Evolutionary conservation across 2,888 invertebrate genomes (phyloP), one percentile per base, ranked within the genome.

Genomic region (Nephrocerus scutellatus): DNA sequence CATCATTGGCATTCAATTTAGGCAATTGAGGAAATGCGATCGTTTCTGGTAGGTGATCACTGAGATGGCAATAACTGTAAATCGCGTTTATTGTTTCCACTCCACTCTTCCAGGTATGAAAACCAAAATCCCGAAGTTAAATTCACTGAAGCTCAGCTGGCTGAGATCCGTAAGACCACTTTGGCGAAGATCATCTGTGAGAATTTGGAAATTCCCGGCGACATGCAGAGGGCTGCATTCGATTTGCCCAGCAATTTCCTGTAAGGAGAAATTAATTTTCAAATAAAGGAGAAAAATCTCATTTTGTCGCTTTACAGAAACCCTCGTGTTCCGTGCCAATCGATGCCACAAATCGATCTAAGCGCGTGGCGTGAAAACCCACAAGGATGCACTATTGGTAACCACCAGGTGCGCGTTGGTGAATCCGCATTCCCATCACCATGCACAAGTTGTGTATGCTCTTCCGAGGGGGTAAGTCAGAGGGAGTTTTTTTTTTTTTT

Each of bases 1-100:
- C 60, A 85, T 97, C 55, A 90, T 97, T 53, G 95, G 90, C 36
- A 86, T 88, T 35, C 96, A 96, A 70, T 95, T 95, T 71, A 73
- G 87, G 36, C 86, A 88, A 57, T 70, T 89, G 34, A 79, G 90
- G 51, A 88, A 89, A 59, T 96, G 96, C 58, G 97, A 97, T 71
- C 74, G 96, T 52, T 95, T 84, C 72, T 97, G 93, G 90, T 60
- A 37, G 47, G 51, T 44, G 12, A 18, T 26, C 19, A 1, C 3
- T 5, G 18, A 16, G 18, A 35, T 18, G 13, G 8, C 4, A 5
- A 13, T 30, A 3, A 9, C 4, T 19, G 4, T 19, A 13, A 30
- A 18, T 2, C 18, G 10, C 5, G 14, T 19, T 16, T 30, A 16
- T 3, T 15, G 16, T 22, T 8, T 22, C 8, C 10, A 10, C 26